Evolutionary conservation across 92 coral and sea anemone genomes (phyloP).

Genomic region (Palythoa grandis): DNA sequence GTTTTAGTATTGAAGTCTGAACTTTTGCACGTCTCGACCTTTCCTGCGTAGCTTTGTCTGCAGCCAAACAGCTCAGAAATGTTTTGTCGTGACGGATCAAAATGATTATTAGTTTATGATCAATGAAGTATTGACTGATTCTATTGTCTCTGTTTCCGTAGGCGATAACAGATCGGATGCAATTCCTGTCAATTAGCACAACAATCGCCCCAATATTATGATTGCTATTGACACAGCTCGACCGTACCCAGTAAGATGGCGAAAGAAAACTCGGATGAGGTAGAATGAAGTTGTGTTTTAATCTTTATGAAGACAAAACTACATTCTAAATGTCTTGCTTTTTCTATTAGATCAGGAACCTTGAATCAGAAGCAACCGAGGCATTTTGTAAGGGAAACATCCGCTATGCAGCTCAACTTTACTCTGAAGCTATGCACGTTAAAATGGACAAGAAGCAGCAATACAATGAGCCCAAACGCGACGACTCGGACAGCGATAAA

Average conservation of each 20-base stretch:
- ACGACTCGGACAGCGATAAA: conserved; percentile 2
- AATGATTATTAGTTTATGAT: conserved; percentile 30
- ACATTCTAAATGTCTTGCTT: neutral
- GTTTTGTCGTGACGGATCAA: neutral
- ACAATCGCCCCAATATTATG: conserved; percentile 25
- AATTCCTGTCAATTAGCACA: conserved; percentile 37
- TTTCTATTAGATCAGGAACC: conserved; percentile 16
- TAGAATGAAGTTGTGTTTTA: neutral
- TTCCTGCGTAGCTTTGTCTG: neutral
- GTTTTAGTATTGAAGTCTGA: neutral
- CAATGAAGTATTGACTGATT: conserved; percentile 30
- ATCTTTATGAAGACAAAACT: neutral
- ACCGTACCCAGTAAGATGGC: conserved; percentile 3
- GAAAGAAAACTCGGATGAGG: conserved; percentile 25
- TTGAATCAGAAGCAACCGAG: conserved; percentile 39
- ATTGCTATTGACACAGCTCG: conserved; percentile 4
- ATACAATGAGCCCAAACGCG: neutral
- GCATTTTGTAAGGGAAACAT: conserved; percentile 42
- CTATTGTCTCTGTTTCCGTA: conserved; percentile 26
- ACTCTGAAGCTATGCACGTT: conserved; percentile 28
- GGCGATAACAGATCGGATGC: conserved; percentile 41
- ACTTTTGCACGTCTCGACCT: neutral
- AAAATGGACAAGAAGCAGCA: conserved; percentile 11
- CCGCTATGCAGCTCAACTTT: conserved; percentile 30
- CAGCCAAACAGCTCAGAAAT: neutral